Evolutionary conservation across 2,113 vertebrate genomes (phyloP), one percentile per base, ranked within the genome.

Genomic region (Trematocara nigrifrons): DNA sequence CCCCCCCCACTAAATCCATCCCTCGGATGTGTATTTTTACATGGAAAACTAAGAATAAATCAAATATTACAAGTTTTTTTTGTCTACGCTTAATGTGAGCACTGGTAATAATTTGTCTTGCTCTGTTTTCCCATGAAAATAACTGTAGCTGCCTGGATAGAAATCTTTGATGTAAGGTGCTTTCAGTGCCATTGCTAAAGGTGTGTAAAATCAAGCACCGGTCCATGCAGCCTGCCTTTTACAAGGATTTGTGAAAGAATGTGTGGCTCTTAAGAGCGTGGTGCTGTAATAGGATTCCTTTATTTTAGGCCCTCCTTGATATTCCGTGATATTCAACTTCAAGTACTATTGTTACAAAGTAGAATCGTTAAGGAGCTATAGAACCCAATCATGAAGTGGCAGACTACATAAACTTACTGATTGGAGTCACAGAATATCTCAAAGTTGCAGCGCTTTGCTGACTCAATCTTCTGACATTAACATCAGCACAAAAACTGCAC

Each of bases 11-110:
- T 38, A 26, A 86, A 42, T 20, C 4, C 33, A 42, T 57, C 10
- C 5, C 29, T 10, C 45, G 78, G 35, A 80, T 91, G 74, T 92
- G 84, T 92, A 83, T 92, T 89, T 94, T 92, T 87, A 89, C 80
- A 82, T 86, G 31, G 77, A 83, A 90, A 81, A 61, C 4, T 71
- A 51, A 22, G 69, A 90, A 90, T 90, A 83, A 90, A 91, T 26
- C 2, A 35, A 11, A 52, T 69, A 71, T 81, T 42, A 81, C 33
- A 64, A 84, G 45, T n/a, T 9, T 49, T 54, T 79, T 59, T 79
- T 89, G 82, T 49, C 69, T 76, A 31, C 26, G 2, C 45, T 76
- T 76, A 76, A 31, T 76, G 71, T 49, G 71, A 76, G 47, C 8
- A 51, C 71, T 31, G 16, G 10, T 49, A 31, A 31, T 51, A 49